Evolutionary conservation across 2,113 vertebrate genomes (phyloP).

Genomic region (Jacana jacana): DNA sequence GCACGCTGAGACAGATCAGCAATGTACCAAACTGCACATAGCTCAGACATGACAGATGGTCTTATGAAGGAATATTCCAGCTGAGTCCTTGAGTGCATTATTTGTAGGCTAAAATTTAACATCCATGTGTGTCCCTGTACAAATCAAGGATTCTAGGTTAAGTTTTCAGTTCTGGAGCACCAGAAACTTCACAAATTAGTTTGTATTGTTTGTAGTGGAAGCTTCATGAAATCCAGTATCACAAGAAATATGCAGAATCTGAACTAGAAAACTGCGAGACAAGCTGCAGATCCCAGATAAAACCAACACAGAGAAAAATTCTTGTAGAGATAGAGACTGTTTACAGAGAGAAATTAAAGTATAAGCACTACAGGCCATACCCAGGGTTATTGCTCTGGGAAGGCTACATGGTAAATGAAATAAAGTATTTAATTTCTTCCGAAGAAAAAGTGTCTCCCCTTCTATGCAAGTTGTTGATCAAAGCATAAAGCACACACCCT

Average conservation of each 20-base stretch:
- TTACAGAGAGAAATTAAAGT: neutral
- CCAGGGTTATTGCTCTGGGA: neutral
- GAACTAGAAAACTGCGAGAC: neutral
- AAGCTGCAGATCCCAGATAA: neutral
- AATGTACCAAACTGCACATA: neutral
- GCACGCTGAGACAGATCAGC: neutral
- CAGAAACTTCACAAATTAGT: neutral
- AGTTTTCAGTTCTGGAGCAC: neutral
- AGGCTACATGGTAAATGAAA: neutral
- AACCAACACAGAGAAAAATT: neutral
- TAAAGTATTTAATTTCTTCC: neutral
- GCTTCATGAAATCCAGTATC: neutral
- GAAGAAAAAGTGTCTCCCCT: neutral
- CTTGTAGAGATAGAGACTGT: neutral
- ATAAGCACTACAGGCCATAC: neutral
- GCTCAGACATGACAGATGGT: neutral
- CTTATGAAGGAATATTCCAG: neutral
- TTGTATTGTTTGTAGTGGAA: neutral
- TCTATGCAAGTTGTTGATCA: neutral
- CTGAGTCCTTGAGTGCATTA: neutral
- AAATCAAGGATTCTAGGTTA: neutral
- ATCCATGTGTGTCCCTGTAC: neutral
- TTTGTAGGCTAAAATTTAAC: neutral
- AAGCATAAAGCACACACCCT: neutral
- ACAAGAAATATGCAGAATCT: neutral